Conservation (phyloP, 2,888 invertebrate species). For the Theodoxus fluviatilis region DNA sequence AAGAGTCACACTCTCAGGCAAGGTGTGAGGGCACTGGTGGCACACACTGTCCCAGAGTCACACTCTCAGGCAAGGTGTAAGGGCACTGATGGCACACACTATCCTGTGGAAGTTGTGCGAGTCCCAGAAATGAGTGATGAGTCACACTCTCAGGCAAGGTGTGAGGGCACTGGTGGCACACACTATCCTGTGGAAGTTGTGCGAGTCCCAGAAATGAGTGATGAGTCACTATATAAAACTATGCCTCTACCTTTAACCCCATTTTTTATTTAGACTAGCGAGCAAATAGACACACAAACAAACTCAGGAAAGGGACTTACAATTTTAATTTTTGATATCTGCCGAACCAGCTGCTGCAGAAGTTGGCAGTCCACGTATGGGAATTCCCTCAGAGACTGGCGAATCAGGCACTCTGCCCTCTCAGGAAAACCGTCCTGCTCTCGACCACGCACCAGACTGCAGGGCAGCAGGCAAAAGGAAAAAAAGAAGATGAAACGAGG, state of each 20-base stretch:
- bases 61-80: no score
- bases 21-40: no score
- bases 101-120: no score
- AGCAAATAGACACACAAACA: neutral
- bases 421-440: conserved; percentile 68
- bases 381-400: conserved; percentile 87
- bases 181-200: neutral
- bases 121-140: neutral
- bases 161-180: neutral
- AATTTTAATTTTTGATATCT: conserved; percentile 52
- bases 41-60: no score
- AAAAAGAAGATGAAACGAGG: neutral
- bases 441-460: conserved; percentile 67
- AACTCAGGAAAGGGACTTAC: conserved; percentile 40
- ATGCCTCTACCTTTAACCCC: no score
- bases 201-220: no score
- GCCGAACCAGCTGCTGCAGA: conserved; percentile 59
- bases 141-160: neutral
- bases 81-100: no score
- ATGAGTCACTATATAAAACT: no score
- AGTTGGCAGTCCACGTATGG: conserved; percentile 89
- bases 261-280: neutral
- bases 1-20: no score
- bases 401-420: conserved; percentile 75
- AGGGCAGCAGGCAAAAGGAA: no score